Conservation (phyloP, 2,113 vertebrate genomes). For the Corvus hawaiiensis region DNA sequence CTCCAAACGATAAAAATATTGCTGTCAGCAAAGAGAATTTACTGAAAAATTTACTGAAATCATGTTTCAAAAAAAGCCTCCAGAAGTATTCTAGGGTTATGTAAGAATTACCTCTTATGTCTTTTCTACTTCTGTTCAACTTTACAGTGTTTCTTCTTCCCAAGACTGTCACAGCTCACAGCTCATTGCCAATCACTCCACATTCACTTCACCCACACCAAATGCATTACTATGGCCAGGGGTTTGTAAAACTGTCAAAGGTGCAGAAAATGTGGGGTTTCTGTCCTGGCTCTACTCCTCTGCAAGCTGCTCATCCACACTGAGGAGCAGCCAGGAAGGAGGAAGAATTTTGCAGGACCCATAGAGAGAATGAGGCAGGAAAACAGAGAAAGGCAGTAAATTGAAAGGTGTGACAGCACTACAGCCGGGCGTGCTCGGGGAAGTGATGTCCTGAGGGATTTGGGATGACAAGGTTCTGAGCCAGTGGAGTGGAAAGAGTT, state of each 20-base stretch:
- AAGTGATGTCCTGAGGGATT: neutral
- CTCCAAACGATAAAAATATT: neutral
- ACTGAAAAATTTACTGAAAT: neutral
- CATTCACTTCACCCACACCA: neutral
- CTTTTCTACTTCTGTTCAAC: neutral
- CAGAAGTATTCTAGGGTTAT: neutral
- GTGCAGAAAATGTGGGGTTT: neutral
- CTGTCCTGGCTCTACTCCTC: neutral
- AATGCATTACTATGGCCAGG: neutral
- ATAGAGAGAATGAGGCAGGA: neutral
- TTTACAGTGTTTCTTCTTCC: neutral
- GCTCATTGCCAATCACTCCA: neutral
- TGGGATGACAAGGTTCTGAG: neutral
- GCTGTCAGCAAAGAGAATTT: neutral
- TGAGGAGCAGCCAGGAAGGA: neutral
- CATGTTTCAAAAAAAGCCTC: neutral
- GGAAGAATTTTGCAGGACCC: neutral
- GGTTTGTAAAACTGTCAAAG: neutral
- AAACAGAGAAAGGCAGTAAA: neutral
- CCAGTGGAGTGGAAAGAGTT: neutral
- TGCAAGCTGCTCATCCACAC: neutral
- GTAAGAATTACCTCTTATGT: neutral
- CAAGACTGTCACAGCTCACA: neutral
- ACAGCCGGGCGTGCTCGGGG: rapidly evolving
- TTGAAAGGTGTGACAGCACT: neutral